phyloP scores from a whole-genome alignment of 2,888 invertebrate species.

The Catocala nupta region DNA sequence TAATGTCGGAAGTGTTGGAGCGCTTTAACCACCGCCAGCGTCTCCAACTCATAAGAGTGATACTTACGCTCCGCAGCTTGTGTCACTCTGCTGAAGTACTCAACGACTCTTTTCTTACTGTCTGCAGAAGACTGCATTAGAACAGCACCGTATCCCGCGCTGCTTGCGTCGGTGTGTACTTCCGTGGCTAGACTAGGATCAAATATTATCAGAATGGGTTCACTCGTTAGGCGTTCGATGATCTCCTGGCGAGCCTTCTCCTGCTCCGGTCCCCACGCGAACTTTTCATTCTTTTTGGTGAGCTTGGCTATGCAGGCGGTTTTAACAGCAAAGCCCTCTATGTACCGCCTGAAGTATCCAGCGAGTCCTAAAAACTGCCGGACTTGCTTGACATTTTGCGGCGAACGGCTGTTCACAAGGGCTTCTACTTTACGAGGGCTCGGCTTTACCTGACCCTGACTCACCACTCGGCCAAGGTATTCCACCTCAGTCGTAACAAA shows the following conservation, averaged over 20 bases:
- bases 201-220: no score
- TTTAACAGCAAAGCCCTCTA: no score
- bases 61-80: constrained; percentile 30
- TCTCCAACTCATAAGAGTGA: constrained; percentile 12
- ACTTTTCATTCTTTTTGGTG: no score
- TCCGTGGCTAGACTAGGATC: no score
- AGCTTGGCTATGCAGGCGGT: no score
- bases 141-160: constrained; percentile 32
- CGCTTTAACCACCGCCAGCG: constrained; percentile 39
- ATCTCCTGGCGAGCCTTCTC: no score
- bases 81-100: constrained; percentile 34
- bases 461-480: no score
- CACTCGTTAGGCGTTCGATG: no score
- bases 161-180: no score
- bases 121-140: constrained; percentile 25
- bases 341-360: neutral
- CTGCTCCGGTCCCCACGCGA: no score
- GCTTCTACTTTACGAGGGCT: neutral
- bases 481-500: no score
- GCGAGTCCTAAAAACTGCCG: neutral
- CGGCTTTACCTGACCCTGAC: constrained; percentile 16
- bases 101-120: constrained; percentile 23
- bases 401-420: neutral
- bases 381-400: neutral
- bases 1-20: constrained; percentile 24